Percentiles rank a stretch among this genome's conserved stretches.
Evolutionary conservation across 2,888 invertebrate genomes (phyloP).

Genomic region (Sarcophaga rosellei): DNA sequence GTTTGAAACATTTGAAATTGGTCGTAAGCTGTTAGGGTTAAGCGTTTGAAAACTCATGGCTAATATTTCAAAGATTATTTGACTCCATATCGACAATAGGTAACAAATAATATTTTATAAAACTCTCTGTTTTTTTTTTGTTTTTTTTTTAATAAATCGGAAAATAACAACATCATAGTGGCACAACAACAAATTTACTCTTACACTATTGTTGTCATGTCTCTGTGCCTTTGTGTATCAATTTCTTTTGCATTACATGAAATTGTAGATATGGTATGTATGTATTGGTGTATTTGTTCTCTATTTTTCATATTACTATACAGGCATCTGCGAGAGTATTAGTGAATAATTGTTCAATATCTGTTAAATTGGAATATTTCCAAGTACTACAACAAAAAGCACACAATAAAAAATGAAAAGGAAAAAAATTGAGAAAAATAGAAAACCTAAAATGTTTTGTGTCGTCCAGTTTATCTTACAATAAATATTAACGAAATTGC

Average conservation of each 20-base stretch:
- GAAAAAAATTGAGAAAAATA: constrained; percentile 15
- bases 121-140: too few relatives aligned
- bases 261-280: background rate
- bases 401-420: background rate
- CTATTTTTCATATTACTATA: too few relatives aligned
- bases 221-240: constrained; percentile 34
- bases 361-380: constrained; percentile 68
- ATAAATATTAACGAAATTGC: constrained; percentile 59
- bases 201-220: constrained; percentile 47
- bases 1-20: too few relatives aligned
- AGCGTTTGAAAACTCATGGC: background rate
- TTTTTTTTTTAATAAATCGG: constrained; percentile 39
- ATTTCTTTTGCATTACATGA: background rate
- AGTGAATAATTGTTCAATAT: constrained; percentile 64
- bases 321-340: constrained; percentile 38
- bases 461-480: constrained; percentile 64
- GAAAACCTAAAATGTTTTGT: constrained; percentile 52
- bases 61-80: constrained; percentile 4
- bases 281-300: background rate
- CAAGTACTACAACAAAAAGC: constrained; percentile 40
- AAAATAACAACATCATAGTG: constrained; percentile 49
- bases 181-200: constrained; percentile 8
- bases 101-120: constrained; percentile 55
- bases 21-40: constrained; percentile 16
- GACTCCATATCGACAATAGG: constrained; percentile 50